phyloP scores from a whole-genome alignment of 2,113 vertebrate genomes.

The Gymnobelideus leadbeateri region DNA sequence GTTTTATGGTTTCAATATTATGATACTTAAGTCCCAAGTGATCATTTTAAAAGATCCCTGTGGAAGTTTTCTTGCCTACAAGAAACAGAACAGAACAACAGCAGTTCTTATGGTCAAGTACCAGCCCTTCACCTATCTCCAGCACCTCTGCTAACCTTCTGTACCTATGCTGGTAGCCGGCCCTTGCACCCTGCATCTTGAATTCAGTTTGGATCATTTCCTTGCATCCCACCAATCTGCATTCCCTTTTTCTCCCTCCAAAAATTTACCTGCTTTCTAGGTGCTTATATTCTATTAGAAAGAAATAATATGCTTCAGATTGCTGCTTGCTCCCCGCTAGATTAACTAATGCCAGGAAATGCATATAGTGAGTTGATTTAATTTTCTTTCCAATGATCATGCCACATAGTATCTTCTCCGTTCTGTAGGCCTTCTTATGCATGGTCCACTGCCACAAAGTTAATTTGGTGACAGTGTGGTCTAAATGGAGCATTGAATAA shows the following conservation, averaged over 20 bases:
- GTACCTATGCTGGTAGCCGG: background rate
- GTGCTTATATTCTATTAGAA: background rate
- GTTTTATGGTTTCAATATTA: background rate
- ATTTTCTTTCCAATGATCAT: background rate
- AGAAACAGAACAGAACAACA: background rate
- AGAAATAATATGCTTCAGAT: background rate
- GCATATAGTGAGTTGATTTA: background rate
- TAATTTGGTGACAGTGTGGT: background rate
- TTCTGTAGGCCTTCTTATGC: background rate
- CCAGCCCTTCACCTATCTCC: background rate
- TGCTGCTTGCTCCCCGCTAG: background rate
- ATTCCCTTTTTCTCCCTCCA: background rate
- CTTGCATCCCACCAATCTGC: background rate
- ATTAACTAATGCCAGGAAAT: background rate
- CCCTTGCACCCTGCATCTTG: background rate
- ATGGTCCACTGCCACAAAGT: background rate
- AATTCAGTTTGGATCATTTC: background rate
- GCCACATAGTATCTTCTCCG: background rate
- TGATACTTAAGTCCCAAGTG: background rate
- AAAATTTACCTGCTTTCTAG: background rate
- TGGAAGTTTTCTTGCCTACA: background rate
- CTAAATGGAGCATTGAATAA: background rate
- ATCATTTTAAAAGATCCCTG: background rate
- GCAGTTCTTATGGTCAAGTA: background rate
- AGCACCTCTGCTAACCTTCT: background rate